phyloP scores from a whole-genome alignment of 2,888 invertebrate genomes.

The Coelinius sp. region DNA sequence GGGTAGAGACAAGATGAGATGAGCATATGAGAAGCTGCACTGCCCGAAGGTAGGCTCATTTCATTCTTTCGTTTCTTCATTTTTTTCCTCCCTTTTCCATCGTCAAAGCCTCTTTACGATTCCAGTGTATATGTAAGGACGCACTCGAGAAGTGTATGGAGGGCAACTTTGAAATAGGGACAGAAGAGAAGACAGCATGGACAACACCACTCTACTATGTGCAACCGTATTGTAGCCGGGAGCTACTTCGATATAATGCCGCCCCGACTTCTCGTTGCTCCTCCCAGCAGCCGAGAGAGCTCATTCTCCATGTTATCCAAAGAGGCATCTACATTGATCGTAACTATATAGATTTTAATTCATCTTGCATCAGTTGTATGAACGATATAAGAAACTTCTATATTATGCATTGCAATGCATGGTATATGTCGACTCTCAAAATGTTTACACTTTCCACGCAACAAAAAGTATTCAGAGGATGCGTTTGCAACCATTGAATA shows the following conservation, averaged over 20 bases:
- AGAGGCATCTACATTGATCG: constrained; percentile 13
- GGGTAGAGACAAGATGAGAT: constrained; percentile 38
- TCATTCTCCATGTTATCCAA: neutral
- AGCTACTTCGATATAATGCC: constrained; percentile 24
- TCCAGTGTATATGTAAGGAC: constrained; percentile 44
- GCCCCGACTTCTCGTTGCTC: constrained; percentile 21
- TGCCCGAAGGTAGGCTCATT: constrained; percentile 50
- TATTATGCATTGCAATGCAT: too few species aligned
- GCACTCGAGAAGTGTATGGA: constrained; percentile 39
- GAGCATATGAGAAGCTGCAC: constrained; percentile 52
- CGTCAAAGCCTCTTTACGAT: constrained; percentile 43
- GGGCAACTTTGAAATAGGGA: constrained; percentile 33
- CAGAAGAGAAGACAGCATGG: constrained; percentile 26
- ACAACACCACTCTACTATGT: constrained; percentile 9
- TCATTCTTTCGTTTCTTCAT: constrained; percentile 40
- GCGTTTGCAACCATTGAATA: too few species aligned
- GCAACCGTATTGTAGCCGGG: constrained; percentile 37
- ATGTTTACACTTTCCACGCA: too few species aligned
- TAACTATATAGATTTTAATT: constrained; percentile 22
- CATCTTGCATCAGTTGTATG: neutral
- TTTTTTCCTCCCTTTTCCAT: constrained; percentile 36
- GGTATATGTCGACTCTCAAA: too few species aligned
- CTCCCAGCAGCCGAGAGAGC: constrained; percentile 23
- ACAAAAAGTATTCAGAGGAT: too few species aligned
- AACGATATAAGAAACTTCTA: too few species aligned